Evolutionary conservation across 2,888 invertebrate species (phyloP).

Genomic region (Dolichopus griseipennis): DNA sequence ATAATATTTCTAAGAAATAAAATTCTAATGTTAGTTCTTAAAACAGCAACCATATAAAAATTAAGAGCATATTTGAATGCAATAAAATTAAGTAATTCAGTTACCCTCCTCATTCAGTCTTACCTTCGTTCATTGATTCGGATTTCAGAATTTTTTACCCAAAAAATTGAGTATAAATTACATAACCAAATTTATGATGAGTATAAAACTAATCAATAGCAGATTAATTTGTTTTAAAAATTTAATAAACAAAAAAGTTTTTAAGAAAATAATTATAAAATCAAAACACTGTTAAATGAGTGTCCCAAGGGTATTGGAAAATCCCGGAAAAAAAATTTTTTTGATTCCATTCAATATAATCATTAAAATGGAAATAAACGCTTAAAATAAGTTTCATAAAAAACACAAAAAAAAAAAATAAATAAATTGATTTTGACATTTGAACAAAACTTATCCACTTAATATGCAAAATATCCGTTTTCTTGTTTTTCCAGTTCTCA

Average conservation of each 20-base stretch:
- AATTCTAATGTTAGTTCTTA: too few species aligned
- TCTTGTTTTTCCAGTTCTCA: too few species aligned
- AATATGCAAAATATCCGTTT: neutral
- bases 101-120: too few species aligned
- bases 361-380: too few species aligned
- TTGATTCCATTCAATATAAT: too few species aligned
- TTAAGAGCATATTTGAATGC: too few species aligned
- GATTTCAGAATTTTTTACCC: too few species aligned
- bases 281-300: neutral
- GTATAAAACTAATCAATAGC: neutral
- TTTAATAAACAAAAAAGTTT: neutral
- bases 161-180: too few species aligned
- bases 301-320: neutral
- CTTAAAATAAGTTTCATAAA: neutral
- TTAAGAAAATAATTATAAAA: neutral
- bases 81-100: too few species aligned
- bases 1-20: too few species aligned
- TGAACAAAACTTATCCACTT: slow-evolving; percentile 3
- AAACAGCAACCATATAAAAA: too few species aligned
- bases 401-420: neutral
- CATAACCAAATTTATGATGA: neutral
- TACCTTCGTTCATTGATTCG: too few species aligned
- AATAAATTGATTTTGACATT: neutral
- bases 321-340: neutral
- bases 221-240: neutral